Evolutionary conservation across 2,797 vertebrate species (phyloP), one percentile per base, ranked within the genome.

Genomic region (Falco novaeseelandiae): DNA sequence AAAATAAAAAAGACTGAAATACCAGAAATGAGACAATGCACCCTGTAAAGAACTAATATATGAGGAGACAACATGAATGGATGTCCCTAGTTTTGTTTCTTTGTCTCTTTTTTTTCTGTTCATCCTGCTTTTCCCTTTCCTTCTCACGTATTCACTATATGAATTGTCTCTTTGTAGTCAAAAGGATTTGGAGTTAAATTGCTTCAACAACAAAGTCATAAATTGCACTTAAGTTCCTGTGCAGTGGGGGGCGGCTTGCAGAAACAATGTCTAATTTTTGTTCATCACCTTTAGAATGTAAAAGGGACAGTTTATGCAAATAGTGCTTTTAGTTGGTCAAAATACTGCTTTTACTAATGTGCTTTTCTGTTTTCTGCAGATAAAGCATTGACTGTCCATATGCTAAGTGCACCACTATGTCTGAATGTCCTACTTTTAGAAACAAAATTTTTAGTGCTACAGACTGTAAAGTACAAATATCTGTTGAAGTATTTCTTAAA

Each of bases 1-100:
- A 83, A 71, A 83, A 4, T 17, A 67, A 12, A 30, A 44, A 79
- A 42, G 14, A 40, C 8, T 51, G 49, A 81, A 67, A 61, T 71
- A 51, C 4, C 12, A 85, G 34, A 70, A 93, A 69, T 38, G 21
- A 71, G 79, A 21, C 4, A 55, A 22, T 12, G 1, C 0, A 0
- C 57, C 61, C 34, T 63, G 7, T 38, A 46, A 92, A 77, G 16
- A 49, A 67, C 48, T 40, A 76, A 5, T 65, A 15, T 40, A 4
- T 49, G 20, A 36, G 8, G 6, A 81, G 16, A 38, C 6, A 73
- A 36, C 34, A 32, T 57, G 40, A 71, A 20, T 25, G 20, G 6
- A 34, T 52, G 14, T 34, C 4, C 25, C 25, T 83, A 23, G 25
- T 81, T 90, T 54, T 2, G 42, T 63, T 62, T 61, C 54, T 59